These are phyloP conservation scores for Macrostomum cliftonense DNA, from an alignment of 2,888 invertebrate species.

Conservation along the genomic window DNA sequence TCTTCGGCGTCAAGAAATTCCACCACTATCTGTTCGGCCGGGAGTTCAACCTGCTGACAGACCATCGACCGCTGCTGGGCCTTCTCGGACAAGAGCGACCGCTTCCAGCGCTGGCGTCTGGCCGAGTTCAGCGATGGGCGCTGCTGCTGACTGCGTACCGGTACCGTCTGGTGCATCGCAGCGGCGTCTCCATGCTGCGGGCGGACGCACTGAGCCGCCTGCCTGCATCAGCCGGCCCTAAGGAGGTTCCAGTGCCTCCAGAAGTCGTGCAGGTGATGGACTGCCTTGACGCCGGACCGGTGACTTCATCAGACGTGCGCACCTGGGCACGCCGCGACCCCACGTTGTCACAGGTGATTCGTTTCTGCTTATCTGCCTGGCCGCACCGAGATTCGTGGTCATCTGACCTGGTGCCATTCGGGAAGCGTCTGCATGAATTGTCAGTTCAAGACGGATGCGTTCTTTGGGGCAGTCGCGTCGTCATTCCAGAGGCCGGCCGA, in stretches of 20 bases:
- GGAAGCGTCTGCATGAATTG: no score
- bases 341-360: no score
- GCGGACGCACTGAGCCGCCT: no score
- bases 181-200: background rate
- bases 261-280: constrained; percentile 4
- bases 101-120: constrained; percentile 22
- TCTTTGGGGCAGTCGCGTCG: background rate
- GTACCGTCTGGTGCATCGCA: constrained; percentile 2
- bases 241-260: background rate
- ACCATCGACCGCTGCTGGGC: constrained; percentile 14
- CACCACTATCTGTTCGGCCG: constrained; percentile 16
- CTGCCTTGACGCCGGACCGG: background rate
- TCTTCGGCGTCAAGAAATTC: constrained; percentile 15
- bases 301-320: no score
- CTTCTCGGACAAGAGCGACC: constrained; percentile 14
- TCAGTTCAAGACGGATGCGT: background rate
- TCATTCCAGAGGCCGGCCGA: background rate
- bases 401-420: no score
- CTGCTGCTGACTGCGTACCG: background rate
- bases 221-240: no score
- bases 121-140: constrained; percentile 24
- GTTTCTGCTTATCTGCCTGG: no score
- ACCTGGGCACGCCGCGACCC: no score
- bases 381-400: no score
- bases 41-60: constrained; percentile 12